Evolutionary conservation across 1,140 invertebrate species (phyloP), one percentile per base, ranked within the genome.

Genomic region (Popillia japonica): DNA sequence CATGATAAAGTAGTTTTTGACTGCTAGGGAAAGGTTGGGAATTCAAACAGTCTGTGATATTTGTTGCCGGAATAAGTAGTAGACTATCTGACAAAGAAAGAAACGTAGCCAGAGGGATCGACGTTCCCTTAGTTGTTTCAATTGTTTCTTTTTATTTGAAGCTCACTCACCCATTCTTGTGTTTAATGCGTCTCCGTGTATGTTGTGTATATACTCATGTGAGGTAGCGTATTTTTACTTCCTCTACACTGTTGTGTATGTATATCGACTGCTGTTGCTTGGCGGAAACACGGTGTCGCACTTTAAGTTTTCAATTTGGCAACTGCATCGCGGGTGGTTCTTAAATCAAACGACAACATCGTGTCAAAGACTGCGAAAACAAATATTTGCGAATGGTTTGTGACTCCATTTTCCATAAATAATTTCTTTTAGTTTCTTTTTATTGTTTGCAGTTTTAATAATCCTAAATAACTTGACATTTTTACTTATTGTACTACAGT

Each of bases 281-380:
- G 27, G 75, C 78, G 78, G 78, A 78, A 78, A 78, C 78, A 78
- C 78, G 78, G 73, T 68, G 78, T 44, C 76, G 72, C 78, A 78
- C 78, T 78, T 78, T 78, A 78, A 78, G 76, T 40, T 75, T 61
- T 75, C 64, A 68, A 68, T 68, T 22, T 27, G 75, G 42, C 55
- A 68, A 68, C 61, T 22, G 73, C 73, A 75, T 8, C 72, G 11
- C 20, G n/a, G 42, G 59, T n/a, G 59, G 59, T 34, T 34, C 27
- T 1, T 27, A 8, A 20, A 17, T 27, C 17, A 22, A 34, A 68
- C 61, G 61, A 27, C 22, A 34, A 11, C 61, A 68, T 8, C 3
- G 6, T 22, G 22, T 1, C 22, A 68, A 10, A n/a, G 9, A 27
- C 41, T 74, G 72, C 0, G 14, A 74, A 74, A 41, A 41, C 34